Base-by-base conservation (phyloP, 92 coral and sea anemone species). In the Plumapathes pennacea region DNA sequence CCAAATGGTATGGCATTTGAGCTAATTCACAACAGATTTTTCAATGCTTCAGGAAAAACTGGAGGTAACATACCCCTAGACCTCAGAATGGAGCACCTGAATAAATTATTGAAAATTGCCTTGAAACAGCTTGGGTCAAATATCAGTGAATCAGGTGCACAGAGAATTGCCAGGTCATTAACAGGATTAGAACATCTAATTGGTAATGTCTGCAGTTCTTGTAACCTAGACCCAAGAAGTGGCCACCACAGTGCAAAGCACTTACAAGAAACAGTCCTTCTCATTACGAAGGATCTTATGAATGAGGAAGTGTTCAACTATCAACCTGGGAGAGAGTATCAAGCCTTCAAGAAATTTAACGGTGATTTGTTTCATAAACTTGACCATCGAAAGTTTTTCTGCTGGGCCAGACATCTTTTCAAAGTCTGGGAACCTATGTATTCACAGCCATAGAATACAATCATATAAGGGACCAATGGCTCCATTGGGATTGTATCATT, bases 41-140 rank as follows among this genome's bases (percentile, higher is more conserved):
- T 42, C 22, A 68, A 68, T 46, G 52, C 39, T 30, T 12, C 45
- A 12, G 76, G 72, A 19, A 65, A 65, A 13, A 24, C 62, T 25
- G 72, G 72, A 23, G 72, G 40, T 24, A 65, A 65, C 25, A 51
- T 65, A 38, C 72, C 72, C 17, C 73, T 65, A 36, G 73, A 65
- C 48, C 38, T 65, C 38, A 65, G 73, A 28, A 65, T 65, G 62
- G 62, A 52, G 15, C 62, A 65, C 25, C 49, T 65, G 15, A 65
- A 51, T 32, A 65, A 65, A 25, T 51, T 65, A 34, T 23, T 65
- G 24, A 65, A 65, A 41, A 31, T 29, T 32, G 46, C 62, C 19
- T 44, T 65, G 25, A 68, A 55, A 40, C 76, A 68, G 62, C 66
- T 68, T 56, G 76, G 56, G 27, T 18, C 76, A 42, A 68, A 46